Evolutionary conservation across 2,888 invertebrate species (phyloP).

Genomic region (Steinernema scapterisci): DNA sequence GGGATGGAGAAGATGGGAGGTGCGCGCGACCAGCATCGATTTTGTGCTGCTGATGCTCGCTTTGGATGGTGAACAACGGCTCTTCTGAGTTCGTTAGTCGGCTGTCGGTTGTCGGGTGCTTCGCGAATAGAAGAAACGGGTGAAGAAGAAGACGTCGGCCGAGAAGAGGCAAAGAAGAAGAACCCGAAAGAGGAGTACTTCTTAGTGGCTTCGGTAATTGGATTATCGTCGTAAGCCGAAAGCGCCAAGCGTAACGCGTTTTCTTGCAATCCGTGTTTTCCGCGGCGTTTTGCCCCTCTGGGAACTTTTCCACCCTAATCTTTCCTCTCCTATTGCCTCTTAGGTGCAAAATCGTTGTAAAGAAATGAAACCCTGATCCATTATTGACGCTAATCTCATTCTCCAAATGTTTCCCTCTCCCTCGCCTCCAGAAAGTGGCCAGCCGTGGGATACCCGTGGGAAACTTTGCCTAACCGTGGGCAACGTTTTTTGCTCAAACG

Average conservation of each 20-base stretch:
- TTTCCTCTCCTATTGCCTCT: no score
- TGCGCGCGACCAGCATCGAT: slow-evolving; percentile 30
- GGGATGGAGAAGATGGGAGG: slow-evolving; percentile 18
- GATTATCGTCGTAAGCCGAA: background rate
- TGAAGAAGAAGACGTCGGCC: no score
- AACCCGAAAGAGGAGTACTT: background rate
- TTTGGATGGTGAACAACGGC: background rate
- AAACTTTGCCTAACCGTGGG: no score
- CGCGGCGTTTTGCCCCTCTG: no score
- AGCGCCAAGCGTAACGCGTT: background rate
- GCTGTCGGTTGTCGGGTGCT: background rate
- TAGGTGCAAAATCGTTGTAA: no score
- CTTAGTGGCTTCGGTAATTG: background rate
- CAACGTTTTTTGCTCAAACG: no score
- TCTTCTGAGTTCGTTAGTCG: background rate
- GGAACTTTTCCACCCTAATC: no score
- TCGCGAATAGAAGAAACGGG: background rate
- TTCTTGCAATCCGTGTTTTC: background rate
- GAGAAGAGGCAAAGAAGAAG: background rate
- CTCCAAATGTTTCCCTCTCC: no score
- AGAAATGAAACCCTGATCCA: no score
- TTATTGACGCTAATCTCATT: no score
- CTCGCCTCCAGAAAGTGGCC: no score
- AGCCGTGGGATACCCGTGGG: no score
- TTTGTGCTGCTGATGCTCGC: background rate